Evolutionary conservation across 2,888 invertebrate genomes (phyloP).

Genomic region (Pseudococcus longispinus): DNA sequence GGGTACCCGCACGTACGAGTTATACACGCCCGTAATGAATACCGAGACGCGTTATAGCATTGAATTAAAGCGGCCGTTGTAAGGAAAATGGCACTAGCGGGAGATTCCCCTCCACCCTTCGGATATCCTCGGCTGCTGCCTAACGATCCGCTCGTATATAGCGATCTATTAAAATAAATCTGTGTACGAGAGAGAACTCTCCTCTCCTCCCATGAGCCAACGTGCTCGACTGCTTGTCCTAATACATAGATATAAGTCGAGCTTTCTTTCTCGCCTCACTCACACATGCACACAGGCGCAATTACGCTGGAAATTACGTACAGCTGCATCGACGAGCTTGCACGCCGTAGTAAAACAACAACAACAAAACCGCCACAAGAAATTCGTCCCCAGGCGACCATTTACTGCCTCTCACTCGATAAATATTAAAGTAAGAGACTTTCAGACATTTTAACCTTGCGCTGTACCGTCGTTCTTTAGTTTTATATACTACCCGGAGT

Average conservation of each 20-base stretch:
- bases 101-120: neutral
- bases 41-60: conserved; percentile 44
- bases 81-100: conserved; percentile 35
- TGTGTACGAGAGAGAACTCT: conserved; percentile 20
- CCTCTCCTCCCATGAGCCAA: neutral
- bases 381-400: conserved; percentile 56
- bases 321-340: neutral
- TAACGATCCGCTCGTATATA: neutral
- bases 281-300: neutral
- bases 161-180: conserved; percentile 47
- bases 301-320: neutral
- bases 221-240: neutral
- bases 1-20: conserved; percentile 19
- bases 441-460: conserved; percentile 43
- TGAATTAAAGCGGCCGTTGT: conserved; percentile 49
- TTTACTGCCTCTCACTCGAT: conserved; percentile 55
- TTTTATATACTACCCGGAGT: conserved; percentile 11
- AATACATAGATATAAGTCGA: neutral
- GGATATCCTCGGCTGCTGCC: neutral
- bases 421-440: conserved; percentile 54
- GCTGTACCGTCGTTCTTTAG: neutral
- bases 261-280: neutral
- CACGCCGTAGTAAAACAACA: neutral
- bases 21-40: conserved; percentile 23
- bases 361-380: conserved; percentile 47